These are phyloP conservation scores for Scaptomyza graminum DNA, from an alignment of 1,140 invertebrate species.

Conservation along the genomic window DNA sequence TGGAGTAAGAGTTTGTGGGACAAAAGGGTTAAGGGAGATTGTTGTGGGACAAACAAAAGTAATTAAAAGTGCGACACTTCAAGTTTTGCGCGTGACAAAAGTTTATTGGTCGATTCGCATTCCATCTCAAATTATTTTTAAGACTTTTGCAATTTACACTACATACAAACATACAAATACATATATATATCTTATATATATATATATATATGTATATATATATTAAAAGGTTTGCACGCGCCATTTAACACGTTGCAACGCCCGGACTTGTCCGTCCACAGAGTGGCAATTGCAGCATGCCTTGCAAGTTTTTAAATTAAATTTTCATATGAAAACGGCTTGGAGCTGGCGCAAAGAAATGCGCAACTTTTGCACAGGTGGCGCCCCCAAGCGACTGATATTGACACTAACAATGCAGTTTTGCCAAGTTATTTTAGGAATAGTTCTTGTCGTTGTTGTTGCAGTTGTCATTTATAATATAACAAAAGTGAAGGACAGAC, in stretches of 20 bases:
- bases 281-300: conserved; percentile 17
- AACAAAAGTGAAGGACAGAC: conserved; percentile 32
- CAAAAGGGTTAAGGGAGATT: conserved; percentile 12
- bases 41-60: conserved; percentile 67
- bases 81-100: conserved; percentile 73
- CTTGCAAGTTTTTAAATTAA: conserved; percentile 68
- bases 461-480: conserved; percentile 60
- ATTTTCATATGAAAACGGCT: conserved; percentile 68
- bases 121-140: conserved; percentile 26
- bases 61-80: conserved; percentile 79
- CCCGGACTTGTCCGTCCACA: not conserved
- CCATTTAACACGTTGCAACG: conserved; percentile 59
- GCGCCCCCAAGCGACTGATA: conserved; percentile 56
- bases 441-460: conserved; percentile 30
- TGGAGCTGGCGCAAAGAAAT: not conserved
- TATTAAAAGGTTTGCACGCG: conserved; percentile 65
- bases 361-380: conserved; percentile 50
- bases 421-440: conserved; percentile 59
- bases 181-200: conserved; percentile 9
- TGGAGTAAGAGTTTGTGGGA: not conserved
- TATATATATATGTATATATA: conserved; percentile 9
- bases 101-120: conserved; percentile 57
- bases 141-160: conserved; percentile 18
- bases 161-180: not conserved
- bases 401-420: conserved; percentile 69